These are phyloP conservation scores for Ciconia maguari DNA, from an alignment of 2,113 vertebrate species.

Conservation along the genomic window DNA sequence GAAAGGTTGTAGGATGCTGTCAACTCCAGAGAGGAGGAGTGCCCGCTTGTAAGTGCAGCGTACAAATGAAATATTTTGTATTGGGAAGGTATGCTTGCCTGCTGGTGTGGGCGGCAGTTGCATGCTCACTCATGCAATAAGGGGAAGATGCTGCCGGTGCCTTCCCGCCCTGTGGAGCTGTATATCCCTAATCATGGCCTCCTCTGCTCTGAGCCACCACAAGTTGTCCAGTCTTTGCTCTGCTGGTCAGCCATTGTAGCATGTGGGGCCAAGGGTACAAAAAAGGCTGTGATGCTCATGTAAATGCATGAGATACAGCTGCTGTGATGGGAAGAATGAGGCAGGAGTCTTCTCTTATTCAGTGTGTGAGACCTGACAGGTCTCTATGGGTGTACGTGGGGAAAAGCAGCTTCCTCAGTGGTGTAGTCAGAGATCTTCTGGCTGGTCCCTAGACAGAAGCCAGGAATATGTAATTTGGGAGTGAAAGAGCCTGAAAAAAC, in stretches of 20 bases:
- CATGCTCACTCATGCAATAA: accelerated
- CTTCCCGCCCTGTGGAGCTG: neutral
- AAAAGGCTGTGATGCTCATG: neutral
- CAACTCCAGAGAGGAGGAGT: neutral
- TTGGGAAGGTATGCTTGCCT: neutral
- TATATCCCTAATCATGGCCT: too few species aligned
- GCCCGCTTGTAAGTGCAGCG: neutral
- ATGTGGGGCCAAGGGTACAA: neutral
- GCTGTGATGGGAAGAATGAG: neutral
- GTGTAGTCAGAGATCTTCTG: neutral
- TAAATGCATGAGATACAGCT: neutral
- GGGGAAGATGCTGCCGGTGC: neutral
- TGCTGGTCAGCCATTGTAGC: neutral
- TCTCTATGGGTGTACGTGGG: neutral
- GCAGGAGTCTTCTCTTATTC: neutral
- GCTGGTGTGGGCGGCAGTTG: accelerated
- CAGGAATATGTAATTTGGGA: neutral
- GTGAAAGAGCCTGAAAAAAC: neutral
- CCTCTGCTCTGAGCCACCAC: neutral
- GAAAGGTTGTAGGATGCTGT: neutral
- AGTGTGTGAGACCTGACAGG: neutral
- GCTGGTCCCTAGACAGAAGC: neutral
- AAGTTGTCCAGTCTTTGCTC: neutral
- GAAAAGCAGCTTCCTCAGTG: neutral
- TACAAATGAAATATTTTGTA: neutral